phyloP scores from a whole-genome alignment of 1,140 invertebrate genomes.

The Triops cancriformis region DNA sequence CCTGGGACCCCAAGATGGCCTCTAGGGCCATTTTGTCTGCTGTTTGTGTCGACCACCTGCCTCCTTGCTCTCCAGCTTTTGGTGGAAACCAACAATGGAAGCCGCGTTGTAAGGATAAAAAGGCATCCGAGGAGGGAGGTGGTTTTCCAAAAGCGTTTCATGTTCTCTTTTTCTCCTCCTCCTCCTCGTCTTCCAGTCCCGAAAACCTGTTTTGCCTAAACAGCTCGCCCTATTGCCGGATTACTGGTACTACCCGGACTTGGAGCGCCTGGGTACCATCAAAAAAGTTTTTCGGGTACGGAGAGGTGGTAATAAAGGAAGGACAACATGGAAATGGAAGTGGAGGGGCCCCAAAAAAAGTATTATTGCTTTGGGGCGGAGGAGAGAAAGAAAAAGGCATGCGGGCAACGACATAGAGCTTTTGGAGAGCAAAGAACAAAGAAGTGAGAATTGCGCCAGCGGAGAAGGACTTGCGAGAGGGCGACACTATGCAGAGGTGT shows the following conservation, averaged over 20 bases:
- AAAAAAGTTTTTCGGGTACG: no score
- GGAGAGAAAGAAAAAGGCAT: not conserved
- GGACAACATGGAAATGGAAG: no score
- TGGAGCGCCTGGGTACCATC: not conserved
- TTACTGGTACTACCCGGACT: not conserved
- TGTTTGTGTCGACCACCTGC: slow-evolving; percentile 7
- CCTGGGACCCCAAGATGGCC: not conserved
- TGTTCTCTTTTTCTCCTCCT: not conserved
- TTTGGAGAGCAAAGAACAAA: not conserved
- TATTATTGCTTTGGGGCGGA: not conserved
- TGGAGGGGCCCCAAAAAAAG: not conserved
- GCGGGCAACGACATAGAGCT: slow-evolving; percentile 7
- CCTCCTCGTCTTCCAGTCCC: not conserved
- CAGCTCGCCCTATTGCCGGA: not conserved
- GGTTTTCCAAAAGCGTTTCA: not conserved
- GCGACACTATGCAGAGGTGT: not conserved
- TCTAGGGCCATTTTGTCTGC: slow-evolving; percentile 4
- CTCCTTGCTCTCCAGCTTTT: not conserved
- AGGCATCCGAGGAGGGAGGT: not conserved
- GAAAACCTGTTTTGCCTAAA: slow-evolving; percentile 7
- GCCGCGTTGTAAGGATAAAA: not conserved
- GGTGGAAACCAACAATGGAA: not conserved
- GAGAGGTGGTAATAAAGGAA: no score
- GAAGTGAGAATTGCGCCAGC: not conserved
- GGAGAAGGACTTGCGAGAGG: not conserved